A percentile compares a stretch with the other conserved stretches of the same genome.
phyloP scores from a whole-genome alignment of 2,888 invertebrate species.

The Pasiphila rectangulata region DNA sequence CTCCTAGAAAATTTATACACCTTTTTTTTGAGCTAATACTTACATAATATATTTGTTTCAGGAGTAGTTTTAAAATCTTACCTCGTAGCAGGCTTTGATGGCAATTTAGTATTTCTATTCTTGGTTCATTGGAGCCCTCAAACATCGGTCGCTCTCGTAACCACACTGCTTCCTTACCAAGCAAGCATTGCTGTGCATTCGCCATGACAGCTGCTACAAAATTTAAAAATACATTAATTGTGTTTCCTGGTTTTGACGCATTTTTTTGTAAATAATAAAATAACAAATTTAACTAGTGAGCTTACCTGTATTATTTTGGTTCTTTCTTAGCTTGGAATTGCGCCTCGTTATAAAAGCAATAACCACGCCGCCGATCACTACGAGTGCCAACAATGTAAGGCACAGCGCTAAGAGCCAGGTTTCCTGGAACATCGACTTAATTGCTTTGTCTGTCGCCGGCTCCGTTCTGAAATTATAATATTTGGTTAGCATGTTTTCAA shows the following conservation, averaged over 20 bases:
- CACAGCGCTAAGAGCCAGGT: conserved; percentile 72
- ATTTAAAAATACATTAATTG: no score
- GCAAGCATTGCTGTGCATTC: conserved; percentile 71
- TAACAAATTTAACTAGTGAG: no score
- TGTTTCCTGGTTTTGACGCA: no score
- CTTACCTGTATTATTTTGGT: conserved; percentile 63
- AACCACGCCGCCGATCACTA: conserved; percentile 62
- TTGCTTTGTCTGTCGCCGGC: conserved; percentile 73
- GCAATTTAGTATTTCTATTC: conserved; percentile 73
- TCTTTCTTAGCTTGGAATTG: conserved; percentile 68
- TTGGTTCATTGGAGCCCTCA: conserved; percentile 70
- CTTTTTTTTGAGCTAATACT: neutral
- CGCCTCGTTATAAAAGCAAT: conserved; percentile 65
- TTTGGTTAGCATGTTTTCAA: conserved; percentile 24
- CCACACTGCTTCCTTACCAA: conserved; percentile 76
- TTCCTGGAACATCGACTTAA: conserved; percentile 74
- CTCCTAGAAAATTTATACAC: conserved; percentile 46
- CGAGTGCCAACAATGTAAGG: conserved; percentile 64
- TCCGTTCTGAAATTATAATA: conserved; percentile 67
- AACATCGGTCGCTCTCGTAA: conserved; percentile 67
- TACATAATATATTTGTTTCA: no score
- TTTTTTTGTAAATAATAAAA: no score
- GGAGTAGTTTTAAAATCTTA: conserved; percentile 40
- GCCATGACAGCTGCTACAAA: conserved; percentile 60
- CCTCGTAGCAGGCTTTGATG: conserved; percentile 69